Evolutionary conservation across 1,140 invertebrate species (phyloP).

Genomic region (Subanguina moxae): DNA sequence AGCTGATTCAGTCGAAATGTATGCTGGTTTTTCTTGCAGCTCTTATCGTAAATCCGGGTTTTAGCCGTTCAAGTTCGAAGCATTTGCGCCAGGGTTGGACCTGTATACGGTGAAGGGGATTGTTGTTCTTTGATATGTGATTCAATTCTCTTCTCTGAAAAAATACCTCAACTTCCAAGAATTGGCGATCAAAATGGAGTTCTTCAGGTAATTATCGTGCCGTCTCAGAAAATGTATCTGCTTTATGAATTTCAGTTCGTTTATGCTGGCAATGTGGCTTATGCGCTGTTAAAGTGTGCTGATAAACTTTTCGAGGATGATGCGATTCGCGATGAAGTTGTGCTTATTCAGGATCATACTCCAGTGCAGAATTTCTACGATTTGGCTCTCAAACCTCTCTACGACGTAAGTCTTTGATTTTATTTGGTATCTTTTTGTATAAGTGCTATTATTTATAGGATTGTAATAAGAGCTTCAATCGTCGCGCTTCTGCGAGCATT

Average conservation of each 20-base stretch:
- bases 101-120: slow-evolving; percentile 45
- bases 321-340: slow-evolving; percentile 18
- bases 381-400: slow-evolving; percentile 9
- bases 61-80: slow-evolving; percentile 16
- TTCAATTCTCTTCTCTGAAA: slow-evolving; percentile 11
- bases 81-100: slow-evolving; percentile 33
- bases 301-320: slow-evolving; percentile 29
- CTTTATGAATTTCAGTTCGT: slow-evolving; percentile 36
- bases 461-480: background rate
- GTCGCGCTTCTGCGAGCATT: background rate
- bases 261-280: slow-evolving; percentile 44
- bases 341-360: slow-evolving; percentile 34
- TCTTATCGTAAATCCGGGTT: background rate
- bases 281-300: slow-evolving; percentile 34
- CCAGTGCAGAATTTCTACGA: slow-evolving; percentile 36
- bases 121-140: slow-evolving; percentile 38
- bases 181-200: slow-evolving; percentile 41
- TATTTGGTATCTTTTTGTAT: too few species aligned
- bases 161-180: slow-evolving; percentile 25
- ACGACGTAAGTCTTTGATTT: background rate
- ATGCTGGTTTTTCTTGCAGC: background rate
- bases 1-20: slow-evolving; percentile 22
- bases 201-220: slow-evolving; percentile 33
- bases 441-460: too few species aligned
- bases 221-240: background rate